Conservation (phyloP, 2,888 invertebrate species). For the Caenorhabditis auriculariae region DNA sequence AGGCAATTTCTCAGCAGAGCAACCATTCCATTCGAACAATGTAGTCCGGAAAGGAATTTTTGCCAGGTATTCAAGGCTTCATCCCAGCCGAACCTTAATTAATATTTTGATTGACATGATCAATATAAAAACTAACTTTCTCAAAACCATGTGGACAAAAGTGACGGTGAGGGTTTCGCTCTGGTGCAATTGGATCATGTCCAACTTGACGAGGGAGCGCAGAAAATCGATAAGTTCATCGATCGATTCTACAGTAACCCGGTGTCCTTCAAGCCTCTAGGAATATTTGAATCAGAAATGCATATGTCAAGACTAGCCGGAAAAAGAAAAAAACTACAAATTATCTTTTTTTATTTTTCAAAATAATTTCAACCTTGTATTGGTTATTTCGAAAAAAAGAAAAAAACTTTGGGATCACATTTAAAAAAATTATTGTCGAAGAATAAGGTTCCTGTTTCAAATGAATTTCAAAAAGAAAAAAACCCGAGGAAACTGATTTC, state of each 20-base stretch:
- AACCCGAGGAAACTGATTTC: no score
- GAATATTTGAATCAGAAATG: not conserved
- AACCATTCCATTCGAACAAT: slow-evolving; percentile 48
- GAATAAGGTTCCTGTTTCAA: no score
- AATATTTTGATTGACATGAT: not conserved
- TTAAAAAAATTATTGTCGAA: no score
- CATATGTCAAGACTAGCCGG: no score
- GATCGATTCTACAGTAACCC: slow-evolving; percentile 16
- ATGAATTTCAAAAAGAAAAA: no score
- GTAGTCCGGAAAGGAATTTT: slow-evolving; percentile 43
- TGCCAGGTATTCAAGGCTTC: slow-evolving; percentile 51
- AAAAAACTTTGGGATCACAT: no score
- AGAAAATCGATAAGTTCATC: slow-evolving; percentile 48
- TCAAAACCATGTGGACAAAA: slow-evolving; percentile 39
- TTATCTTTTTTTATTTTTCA: no score
- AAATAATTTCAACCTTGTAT: no score
- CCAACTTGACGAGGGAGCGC: slow-evolving; percentile 41
- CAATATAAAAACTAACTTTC: slow-evolving; percentile 8
- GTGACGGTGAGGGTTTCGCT: slow-evolving; percentile 43
- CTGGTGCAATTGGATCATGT: slow-evolving; percentile 39
- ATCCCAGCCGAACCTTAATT: slow-evolving; percentile 42
- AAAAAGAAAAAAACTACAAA: no score
- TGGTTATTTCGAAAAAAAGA: no score
- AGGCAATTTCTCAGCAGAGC: slow-evolving; percentile 32
- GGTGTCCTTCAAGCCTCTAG: slow-evolving; percentile 15